Evolutionary conservation across 2,113 vertebrate species (phyloP).

Genomic region (Climacteris rufus): DNA sequence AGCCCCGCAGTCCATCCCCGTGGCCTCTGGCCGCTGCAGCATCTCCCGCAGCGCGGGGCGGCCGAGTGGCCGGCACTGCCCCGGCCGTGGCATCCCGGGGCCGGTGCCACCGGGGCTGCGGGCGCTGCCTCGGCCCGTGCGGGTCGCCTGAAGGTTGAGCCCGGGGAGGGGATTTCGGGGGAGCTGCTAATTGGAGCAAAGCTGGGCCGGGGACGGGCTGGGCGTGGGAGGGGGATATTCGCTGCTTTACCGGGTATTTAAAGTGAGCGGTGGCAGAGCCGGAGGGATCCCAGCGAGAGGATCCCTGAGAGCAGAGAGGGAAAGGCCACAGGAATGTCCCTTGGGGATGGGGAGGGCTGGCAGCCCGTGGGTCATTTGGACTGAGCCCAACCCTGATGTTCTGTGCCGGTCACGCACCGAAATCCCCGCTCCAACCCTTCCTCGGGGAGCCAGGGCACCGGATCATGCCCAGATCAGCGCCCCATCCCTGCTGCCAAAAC

Average conservation of each 20-base stretch:
- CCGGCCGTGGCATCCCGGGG: background rate
- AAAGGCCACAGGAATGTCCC: background rate
- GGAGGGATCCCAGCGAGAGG: background rate
- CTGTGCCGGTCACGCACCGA: rapidly evolving
- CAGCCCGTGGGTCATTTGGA: background rate
- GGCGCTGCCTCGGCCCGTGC: rapidly evolving
- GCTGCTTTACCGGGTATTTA: background rate
- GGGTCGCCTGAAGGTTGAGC: constrained; percentile 22
- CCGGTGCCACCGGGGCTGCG: rapidly evolving
- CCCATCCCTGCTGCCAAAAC: rapidly evolving
- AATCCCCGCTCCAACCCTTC: background rate
- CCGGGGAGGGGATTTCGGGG: constrained; percentile 4
- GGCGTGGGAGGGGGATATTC: constrained; percentile 51
- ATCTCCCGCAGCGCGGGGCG: background rate
- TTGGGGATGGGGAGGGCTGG: background rate
- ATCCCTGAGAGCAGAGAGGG: background rate
- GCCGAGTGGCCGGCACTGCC: background rate
- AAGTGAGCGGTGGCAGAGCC: background rate
- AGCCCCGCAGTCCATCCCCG: background rate
- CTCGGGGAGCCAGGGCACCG: rapidly evolving
- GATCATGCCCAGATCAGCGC: background rate
- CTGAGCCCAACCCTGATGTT: background rate
- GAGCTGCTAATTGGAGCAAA: constrained; percentile 23
- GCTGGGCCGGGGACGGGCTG: constrained; percentile 1
- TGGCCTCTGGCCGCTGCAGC: background rate